Conservation (phyloP, 2,113 vertebrate genomes). For the Sylvietta virens region DNA sequence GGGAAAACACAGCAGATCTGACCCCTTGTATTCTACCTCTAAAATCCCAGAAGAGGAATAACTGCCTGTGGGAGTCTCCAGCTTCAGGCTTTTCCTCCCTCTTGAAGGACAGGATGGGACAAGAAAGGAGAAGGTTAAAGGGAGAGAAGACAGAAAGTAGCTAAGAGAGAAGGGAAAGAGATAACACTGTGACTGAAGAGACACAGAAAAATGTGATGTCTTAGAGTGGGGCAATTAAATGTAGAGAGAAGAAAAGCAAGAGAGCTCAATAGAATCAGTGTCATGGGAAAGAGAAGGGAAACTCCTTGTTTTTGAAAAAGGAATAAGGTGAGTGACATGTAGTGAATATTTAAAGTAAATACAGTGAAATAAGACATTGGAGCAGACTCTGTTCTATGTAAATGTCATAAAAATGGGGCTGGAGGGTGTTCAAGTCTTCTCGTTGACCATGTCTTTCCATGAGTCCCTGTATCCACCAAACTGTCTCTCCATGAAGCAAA, state of each 20-base stretch:
- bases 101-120: neutral
- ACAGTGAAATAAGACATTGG: neutral
- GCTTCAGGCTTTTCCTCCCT: neutral
- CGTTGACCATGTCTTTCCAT: neutral
- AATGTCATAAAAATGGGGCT: neutral
- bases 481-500: neutral
- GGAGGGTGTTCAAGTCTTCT: neutral
- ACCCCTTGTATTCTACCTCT: neutral
- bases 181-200: neutral
- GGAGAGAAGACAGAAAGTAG: neutral
- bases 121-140: neutral
- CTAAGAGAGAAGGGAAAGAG: neutral
- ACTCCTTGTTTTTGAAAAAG: fast-evolving
- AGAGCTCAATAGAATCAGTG: neutral
- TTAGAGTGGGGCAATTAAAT: neutral
- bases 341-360: neutral
- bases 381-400: neutral
- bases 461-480: neutral
- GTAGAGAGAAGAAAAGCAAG: neutral
- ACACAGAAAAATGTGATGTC: neutral
- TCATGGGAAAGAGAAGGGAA: neutral
- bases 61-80: fast-evolving
- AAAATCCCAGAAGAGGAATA: neutral
- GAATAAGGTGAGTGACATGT: neutral
- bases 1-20: neutral